Conservation (phyloP, 2,113 vertebrate genomes). For the Mus pahari region DNA sequence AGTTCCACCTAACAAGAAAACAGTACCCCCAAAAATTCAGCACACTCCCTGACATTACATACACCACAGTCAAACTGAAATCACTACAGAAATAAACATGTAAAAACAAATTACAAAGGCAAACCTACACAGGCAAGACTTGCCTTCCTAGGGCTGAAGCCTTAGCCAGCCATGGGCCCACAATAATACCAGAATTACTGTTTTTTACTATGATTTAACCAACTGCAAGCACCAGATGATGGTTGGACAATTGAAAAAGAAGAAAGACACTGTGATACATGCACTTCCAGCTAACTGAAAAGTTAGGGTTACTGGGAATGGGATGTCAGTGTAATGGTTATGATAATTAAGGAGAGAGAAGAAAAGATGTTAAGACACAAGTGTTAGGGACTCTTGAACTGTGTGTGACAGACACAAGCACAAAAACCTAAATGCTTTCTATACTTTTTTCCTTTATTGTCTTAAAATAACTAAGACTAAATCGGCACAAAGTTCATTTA, state of each 20-base stretch:
- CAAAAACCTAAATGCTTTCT: background rate
- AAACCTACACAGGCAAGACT: background rate
- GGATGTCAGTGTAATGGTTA: constrained; percentile 24
- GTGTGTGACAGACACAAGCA: background rate
- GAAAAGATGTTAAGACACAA: background rate
- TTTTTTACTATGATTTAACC: background rate
- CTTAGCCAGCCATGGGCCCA: background rate
- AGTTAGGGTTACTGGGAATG: constrained; percentile 26
- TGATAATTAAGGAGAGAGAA: constrained; percentile 7
- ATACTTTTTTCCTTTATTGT: constrained; percentile 45
- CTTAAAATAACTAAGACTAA: constrained; percentile 61
- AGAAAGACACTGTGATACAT: background rate
- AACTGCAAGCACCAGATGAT: constrained; percentile 13
- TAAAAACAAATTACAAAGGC: constrained; percentile 26
- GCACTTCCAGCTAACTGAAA: constrained; percentile 3
- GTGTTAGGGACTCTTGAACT: background rate
- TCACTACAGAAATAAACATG: constrained; percentile 36
- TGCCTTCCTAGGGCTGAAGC: background rate
- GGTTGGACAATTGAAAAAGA: background rate
- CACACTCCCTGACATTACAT: background rate
- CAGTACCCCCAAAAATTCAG: constrained; percentile 25
- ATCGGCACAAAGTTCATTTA: constrained; percentile 43
- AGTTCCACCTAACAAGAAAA: constrained; percentile 58
- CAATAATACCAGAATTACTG: background rate
- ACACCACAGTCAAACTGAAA: constrained; percentile 4